Evolutionary conservation across 2,888 invertebrate genomes (phyloP).

Genomic region (Sericinus montela): DNA sequence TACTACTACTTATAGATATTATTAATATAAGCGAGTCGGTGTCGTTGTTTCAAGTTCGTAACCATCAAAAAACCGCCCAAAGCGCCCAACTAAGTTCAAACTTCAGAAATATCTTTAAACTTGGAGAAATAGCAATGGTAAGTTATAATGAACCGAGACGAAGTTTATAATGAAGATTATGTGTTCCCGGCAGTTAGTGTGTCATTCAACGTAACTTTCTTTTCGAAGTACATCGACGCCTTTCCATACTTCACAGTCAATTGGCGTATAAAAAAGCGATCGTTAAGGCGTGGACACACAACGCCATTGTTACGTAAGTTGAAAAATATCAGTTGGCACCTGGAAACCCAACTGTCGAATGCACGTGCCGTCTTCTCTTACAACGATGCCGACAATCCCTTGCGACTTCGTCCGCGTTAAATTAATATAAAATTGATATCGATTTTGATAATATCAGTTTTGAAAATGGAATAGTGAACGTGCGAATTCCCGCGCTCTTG

Average conservation of each 20-base stretch:
- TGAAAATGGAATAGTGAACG: too few species aligned
- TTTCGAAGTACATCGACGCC: neutral
- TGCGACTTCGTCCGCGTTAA: slow-evolving; percentile 17
- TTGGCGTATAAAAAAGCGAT: neutral
- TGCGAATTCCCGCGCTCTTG: too few species aligned
- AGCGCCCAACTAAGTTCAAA: too few species aligned
- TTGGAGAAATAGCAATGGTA: too few species aligned
- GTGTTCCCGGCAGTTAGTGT: too few species aligned
- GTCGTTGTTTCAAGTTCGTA: too few species aligned
- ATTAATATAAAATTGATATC: neutral
- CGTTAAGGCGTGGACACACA: slow-evolving; percentile 10
- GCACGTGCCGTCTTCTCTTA: slow-evolving; percentile 25
- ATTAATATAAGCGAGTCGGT: too few species aligned
- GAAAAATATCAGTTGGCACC: slow-evolving; percentile 25
- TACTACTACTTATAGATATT: too few species aligned
- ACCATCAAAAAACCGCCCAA: too few species aligned
- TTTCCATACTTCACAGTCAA: neutral
- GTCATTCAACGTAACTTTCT: neutral
- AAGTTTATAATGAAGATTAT: too few species aligned
- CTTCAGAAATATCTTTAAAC: too few species aligned
- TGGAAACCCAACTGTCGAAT: slow-evolving; percentile 31
- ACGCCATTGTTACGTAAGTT: slow-evolving; percentile 21
- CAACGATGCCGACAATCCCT: slow-evolving; percentile 14
- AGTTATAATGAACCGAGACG: too few species aligned
- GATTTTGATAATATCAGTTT: neutral